Evolutionary conservation across 1,140 invertebrate genomes (phyloP), one percentile per base, ranked within the genome.

Genomic region (Pissodes strobi): DNA sequence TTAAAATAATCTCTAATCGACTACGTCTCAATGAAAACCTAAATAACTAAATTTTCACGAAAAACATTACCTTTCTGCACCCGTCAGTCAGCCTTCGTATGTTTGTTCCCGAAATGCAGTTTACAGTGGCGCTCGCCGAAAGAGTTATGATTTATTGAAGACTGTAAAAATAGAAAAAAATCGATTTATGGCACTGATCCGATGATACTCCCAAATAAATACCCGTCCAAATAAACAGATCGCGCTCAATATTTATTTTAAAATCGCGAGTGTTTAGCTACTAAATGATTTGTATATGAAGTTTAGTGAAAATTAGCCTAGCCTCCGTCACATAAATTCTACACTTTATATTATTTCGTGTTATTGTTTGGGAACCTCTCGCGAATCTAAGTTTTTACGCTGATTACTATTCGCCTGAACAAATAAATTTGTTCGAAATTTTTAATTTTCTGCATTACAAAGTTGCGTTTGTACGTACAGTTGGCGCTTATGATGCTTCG

Each of bases 231-330:
- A 64, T 64, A 64, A 64, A 64, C 61, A 64, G 41, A 49, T 45
- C 41, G 1, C 37, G 27, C 19, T 27, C 15, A 49, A 64, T 64
- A 64, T 64, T 64, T 64, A 64, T 64, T 64, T 64, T 62, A 62
- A 55, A 53, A 55, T 62, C 51, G 51, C 51, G 27, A 64, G 51
- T 64, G 61, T 64, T 64, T 64, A 64, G 52, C 61, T 64, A 53
- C 61, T 56, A 56, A 64, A 64, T 64, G 61, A 64, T 64, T 64
- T 64, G 61, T 64, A 64, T 64, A 64, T 64, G 39, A 53, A 64
- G 22, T 64, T 64, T 56, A 52, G 51, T 64, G 51, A 64, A 56
- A 64, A 64, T 64, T 55, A 46, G 52, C 43, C 52, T 55, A 56
- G 27, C 30, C 15, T 56, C 15, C 23, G 52, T 64, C 61, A 45